Percentiles rank a stretch among this genome's conserved stretches.
Evolutionary conservation across 2,888 invertebrate genomes (phyloP).

Genomic region (Chorisops tibialis): DNA sequence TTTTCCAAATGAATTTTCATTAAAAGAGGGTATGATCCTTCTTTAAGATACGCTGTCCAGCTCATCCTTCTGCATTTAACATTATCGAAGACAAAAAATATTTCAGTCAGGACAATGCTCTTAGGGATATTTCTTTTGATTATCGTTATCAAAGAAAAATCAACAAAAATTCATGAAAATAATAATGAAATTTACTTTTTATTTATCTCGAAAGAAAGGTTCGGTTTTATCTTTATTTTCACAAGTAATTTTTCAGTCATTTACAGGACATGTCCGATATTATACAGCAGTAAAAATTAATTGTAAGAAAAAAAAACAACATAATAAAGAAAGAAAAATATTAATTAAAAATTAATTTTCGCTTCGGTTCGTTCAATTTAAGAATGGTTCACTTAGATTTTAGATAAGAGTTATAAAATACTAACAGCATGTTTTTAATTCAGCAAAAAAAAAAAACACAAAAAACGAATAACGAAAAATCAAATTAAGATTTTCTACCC

Average conservation of each 20-base stretch:
- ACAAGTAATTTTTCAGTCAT: constrained; percentile 13
- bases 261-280: constrained; percentile 14
- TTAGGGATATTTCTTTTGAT: constrained; percentile 21
- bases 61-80: constrained; percentile 8
- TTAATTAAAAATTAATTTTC: constrained; percentile 21
- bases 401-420: background rate
- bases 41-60: too few species aligned
- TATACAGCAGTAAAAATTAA: background rate
- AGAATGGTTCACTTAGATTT: background rate
- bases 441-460: too few species aligned
- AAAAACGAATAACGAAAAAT: too few species aligned
- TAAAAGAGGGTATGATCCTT: too few species aligned
- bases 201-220: constrained; percentile 12
- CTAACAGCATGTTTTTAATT: too few species aligned
- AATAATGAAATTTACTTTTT: constrained; percentile 7
- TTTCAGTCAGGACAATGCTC: constrained; percentile 10
- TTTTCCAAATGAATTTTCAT: too few species aligned
- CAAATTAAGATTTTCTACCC: too few species aligned
- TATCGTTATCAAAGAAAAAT: constrained; percentile 18
- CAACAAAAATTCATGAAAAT: constrained; percentile 13
- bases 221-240: constrained; percentile 8
- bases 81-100: constrained; percentile 13
- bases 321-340: constrained; percentile 9
- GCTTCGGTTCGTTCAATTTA: constrained; percentile 23
- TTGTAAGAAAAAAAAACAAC: background rate